Evolutionary conservation across 2,888 invertebrate genomes (phyloP).

Genomic region (Hirtodrosophila trivittata): DNA sequence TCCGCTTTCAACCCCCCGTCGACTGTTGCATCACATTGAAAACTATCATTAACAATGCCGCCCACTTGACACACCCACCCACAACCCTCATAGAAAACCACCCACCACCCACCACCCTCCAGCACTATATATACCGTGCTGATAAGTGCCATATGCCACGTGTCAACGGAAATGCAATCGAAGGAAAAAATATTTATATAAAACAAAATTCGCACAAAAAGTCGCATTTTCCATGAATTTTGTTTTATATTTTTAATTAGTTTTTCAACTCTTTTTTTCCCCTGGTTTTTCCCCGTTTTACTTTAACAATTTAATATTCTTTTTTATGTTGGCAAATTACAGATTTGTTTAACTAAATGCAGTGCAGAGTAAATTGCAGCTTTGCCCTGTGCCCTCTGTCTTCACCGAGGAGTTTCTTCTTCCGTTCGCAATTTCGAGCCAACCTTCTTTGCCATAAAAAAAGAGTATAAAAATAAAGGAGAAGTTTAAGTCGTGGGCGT

Average conservation of each 20-base stretch:
- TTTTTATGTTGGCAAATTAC: conserved; percentile 10
- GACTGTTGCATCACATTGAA: conserved; percentile 16
- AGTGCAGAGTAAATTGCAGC: conserved; percentile 14
- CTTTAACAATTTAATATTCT: conserved; percentile 1
- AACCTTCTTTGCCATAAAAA: conserved; percentile 1
- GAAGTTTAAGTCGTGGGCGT: conserved; percentile 65
- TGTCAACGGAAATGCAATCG: conserved; percentile 63
- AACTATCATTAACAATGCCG: conserved; percentile 54
- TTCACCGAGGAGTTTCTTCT: conserved; percentile 29
- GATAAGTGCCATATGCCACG: conserved; percentile 60
- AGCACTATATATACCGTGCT: neutral
- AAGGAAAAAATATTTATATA: conserved; percentile 9
- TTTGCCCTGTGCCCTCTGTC: conserved; percentile 5
- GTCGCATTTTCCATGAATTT: conserved; percentile 17
- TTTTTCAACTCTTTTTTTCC: too few species aligned
- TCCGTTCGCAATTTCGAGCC: conserved; percentile 56
- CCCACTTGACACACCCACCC: conserved; percentile 27
- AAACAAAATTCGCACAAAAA: conserved; percentile 15
- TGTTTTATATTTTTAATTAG: neutral
- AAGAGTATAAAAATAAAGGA: conserved; percentile 1
- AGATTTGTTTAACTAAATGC: conserved; percentile 39
- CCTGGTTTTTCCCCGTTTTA: neutral
- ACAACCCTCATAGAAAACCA: neutral
- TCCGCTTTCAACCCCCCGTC: too few species aligned
- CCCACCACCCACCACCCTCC: neutral